Evolutionary conservation across 2,888 invertebrate genomes (phyloP).

Genomic region (Tipula unca): DNA sequence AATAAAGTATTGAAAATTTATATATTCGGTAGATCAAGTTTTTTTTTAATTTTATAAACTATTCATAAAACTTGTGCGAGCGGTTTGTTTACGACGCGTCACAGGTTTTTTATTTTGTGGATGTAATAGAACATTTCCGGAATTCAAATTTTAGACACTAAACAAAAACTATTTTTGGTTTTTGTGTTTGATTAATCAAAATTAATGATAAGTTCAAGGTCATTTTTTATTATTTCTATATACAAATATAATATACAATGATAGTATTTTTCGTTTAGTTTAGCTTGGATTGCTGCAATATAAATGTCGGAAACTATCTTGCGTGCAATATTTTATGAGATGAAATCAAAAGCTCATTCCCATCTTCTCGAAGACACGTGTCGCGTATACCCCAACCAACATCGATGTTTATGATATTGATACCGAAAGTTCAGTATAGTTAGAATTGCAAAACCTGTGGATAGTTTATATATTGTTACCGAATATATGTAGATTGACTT

Average conservation of each 20-base stretch:
- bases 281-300: neutral
- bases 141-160: neutral
- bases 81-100: neutral
- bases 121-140: neutral
- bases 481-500: too few species aligned
- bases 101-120: neutral
- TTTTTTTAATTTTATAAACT: neutral
- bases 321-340: too few species aligned
- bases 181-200: neutral
- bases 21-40: neutral
- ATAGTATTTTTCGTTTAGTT: neutral
- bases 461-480: too few species aligned
- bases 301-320: neutral
- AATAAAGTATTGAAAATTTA: neutral
- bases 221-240: neutral
- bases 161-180: neutral
- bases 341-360: too few species aligned
- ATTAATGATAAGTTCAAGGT: constrained; percentile 8
- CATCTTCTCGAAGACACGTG: neutral
- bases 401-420: too few species aligned
- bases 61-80: neutral
- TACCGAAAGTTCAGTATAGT: too few species aligned
- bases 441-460: too few species aligned
- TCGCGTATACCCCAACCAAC: too few species aligned
- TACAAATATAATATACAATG: neutral